Conservation (phyloP, 2,113 vertebrate genomes). For the Todiramphus chloris region DNA sequence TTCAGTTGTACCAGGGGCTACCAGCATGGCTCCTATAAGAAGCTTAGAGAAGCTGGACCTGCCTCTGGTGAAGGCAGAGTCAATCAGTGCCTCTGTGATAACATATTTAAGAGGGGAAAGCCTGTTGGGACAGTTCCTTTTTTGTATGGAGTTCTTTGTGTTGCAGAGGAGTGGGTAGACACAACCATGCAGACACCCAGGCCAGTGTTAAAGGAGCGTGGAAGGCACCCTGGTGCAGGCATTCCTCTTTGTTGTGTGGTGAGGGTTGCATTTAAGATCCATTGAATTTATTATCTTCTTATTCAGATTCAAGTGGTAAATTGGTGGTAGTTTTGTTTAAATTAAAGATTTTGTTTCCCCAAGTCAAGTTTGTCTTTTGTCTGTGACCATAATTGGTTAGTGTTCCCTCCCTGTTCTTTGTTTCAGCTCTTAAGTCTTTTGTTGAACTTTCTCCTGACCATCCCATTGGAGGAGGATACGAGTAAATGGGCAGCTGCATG, state of each 20-base stretch:
- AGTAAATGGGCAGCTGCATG: too few relatives aligned
- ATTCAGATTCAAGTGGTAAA: too few relatives aligned
- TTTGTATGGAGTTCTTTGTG: neutral
- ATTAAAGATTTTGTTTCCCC: neutral
- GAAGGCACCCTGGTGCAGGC: too few relatives aligned
- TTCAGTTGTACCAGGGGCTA: too few relatives aligned
- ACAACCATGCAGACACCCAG: neutral
- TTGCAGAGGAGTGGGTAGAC: neutral
- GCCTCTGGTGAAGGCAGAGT: neutral
- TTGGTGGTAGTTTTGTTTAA: neutral
- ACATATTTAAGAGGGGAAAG: neutral
- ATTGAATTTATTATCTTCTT: too few relatives aligned
- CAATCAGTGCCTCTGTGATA: neutral
- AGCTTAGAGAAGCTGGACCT: too few relatives aligned
- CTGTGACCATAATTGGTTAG: neutral
- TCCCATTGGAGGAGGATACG: neutral
- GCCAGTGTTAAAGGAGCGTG: too few relatives aligned
- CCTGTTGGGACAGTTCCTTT: neutral
- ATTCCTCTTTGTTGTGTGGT: too few relatives aligned
- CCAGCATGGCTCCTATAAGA: too few relatives aligned
- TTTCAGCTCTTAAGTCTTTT: neutral
- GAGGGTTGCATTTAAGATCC: neutral
- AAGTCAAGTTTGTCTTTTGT: neutral
- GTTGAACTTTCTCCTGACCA: neutral
- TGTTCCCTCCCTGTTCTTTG: neutral